Evolutionary conservation across 2,888 invertebrate species (phyloP), one percentile per base, ranked within the genome.

Genomic region (Tetheella fluctuosa): DNA sequence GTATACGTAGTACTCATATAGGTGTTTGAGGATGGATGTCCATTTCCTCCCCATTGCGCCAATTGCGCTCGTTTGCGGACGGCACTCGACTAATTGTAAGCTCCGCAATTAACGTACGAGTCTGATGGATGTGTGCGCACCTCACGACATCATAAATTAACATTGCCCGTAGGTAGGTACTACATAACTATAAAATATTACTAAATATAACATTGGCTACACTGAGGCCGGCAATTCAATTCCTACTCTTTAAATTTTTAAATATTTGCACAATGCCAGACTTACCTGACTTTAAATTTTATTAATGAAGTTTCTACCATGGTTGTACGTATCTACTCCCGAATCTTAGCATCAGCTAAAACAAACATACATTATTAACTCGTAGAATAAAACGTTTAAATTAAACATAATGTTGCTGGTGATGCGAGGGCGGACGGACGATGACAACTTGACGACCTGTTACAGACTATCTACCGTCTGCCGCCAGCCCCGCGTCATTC

Each of bases 41-140:
- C 83, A 87, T 85, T 91, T 92, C 91, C 92, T 91, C 85, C 84
- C 85, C 80, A 89, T 90, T 90, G 87, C 83, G 86, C 81, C 91
- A 92, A 92, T 93, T 92, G 90, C 76, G 89, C 88, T 90, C 83
- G 84, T 92, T 91, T 88, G 83, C 72, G 81, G 79, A 82, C 81
- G 77, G 77, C 85, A 87, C 85, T 85, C 83, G 74, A 77, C 85
- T 92, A 91, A 92, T 92, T 91, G 89, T 85, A 74, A 80, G 78
- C 82, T 77, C 81, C 78, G 77, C 83, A 90, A 92, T 92, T 92
- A 91, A 83, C 71, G 67, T 68, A 74, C 77, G 74, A 69, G 77
- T 74, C 76, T 79, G 82, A 84, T 81, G 77, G 77, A 78, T 77
- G 76, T 79, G 64, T 77, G 80, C 74, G 79, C 80, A 85, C 84